phyloP scores from a whole-genome alignment of 2,797 vertebrate genomes.

The Sebastes cheni region DNA sequence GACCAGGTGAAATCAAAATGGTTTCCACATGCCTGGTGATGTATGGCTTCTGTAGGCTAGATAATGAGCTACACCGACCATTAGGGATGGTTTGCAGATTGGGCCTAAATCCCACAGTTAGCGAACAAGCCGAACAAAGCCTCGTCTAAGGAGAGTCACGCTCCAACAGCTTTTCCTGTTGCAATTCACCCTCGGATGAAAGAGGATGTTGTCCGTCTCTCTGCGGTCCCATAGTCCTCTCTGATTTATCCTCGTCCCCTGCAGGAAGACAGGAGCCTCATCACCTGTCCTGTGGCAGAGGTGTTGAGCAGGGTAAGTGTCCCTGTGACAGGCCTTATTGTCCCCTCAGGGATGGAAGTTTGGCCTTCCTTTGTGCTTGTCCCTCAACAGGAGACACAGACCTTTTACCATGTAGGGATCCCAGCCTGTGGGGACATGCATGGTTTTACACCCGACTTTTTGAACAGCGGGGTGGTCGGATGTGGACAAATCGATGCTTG shows the following conservation, averaged over 20 bases:
- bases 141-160: slow-evolving; percentile 29
- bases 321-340: slow-evolving; percentile 64
- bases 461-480: slow-evolving; percentile 67
- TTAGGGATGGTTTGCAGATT: slow-evolving; percentile 43
- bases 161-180: slow-evolving; percentile 54
- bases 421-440: slow-evolving; percentile 45
- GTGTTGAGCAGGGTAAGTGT: slow-evolving; percentile 68
- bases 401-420: slow-evolving; percentile 34
- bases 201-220: slow-evolving; percentile 48
- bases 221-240: slow-evolving; percentile 19
- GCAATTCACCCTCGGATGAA: slow-evolving; percentile 38
- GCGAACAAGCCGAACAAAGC: slow-evolving; percentile 47
- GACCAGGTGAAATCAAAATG: slow-evolving; percentile 56
- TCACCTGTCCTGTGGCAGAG: slow-evolving; percentile 44
- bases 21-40: slow-evolving; percentile 63
- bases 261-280: slow-evolving; percentile 45
- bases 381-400: slow-evolving; percentile 59
- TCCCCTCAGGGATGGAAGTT: slow-evolving; percentile 57
- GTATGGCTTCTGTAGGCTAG: slow-evolving; percentile 31
- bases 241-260: slow-evolving; percentile 31
- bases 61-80: slow-evolving; percentile 53
- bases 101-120: slow-evolving; percentile 33
- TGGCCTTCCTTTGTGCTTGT: slow-evolving; percentile 55
- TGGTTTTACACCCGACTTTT: slow-evolving; percentile 38
- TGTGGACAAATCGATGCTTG: slow-evolving; percentile 42